Percentiles rank a stretch among this genome's conserved stretches.
Conservation (phyloP, 1,140 invertebrate genomes). For the Listronotus bonariensis region DNA sequence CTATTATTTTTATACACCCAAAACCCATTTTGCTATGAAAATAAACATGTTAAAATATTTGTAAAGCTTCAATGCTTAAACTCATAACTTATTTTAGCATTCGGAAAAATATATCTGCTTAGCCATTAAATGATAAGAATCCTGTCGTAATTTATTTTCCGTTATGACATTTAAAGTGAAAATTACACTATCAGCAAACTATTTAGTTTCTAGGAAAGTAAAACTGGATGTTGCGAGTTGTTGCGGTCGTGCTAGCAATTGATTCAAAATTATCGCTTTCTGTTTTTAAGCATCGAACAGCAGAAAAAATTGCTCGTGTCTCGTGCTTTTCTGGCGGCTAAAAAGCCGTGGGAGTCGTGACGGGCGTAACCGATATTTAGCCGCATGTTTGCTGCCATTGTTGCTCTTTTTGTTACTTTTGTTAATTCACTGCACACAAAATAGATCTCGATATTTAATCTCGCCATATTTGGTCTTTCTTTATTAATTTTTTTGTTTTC, state of each 20-base stretch:
- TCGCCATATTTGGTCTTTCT: conserved; percentile 1
- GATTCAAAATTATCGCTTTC: conserved; percentile 22
- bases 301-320: conserved; percentile 30
- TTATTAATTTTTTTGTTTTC: conserved; percentile 7
- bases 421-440: conserved; percentile 15
- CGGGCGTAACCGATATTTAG: conserved; percentile 29
- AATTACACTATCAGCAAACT: not conserved
- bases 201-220: conserved; percentile 8
- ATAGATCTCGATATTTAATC: conserved; percentile 15
- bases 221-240: conserved; percentile 9
- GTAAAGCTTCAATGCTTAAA: no score
- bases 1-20: no score
- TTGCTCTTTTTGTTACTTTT: conserved; percentile 18
- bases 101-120: no score
- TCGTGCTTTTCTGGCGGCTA: conserved; percentile 16
- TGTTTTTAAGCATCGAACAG: conserved; percentile 13
- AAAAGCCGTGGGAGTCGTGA: conserved; percentile 29
- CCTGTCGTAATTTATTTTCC: no score
- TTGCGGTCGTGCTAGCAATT: conserved; percentile 18
- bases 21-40: no score
- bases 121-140: no score
- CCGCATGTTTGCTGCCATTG: conserved; percentile 15
- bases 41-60: no score
- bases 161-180: no score
- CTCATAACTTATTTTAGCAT: no score